phyloP scores from a whole-genome alignment of 2,888 invertebrate species.

The Dascillus cervinus region DNA sequence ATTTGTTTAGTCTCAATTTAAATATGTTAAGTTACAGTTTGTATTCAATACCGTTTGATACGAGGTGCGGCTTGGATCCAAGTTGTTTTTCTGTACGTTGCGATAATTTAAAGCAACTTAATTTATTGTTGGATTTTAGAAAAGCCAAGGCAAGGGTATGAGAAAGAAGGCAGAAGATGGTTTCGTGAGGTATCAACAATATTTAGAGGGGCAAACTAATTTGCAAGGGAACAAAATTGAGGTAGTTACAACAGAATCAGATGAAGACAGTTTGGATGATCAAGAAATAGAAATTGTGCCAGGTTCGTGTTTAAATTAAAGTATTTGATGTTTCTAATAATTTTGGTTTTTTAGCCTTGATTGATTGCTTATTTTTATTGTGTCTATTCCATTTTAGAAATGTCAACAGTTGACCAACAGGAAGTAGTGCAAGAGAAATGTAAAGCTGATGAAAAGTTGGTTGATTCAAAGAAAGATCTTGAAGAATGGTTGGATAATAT shows the following conservation, averaged over 20 bases:
- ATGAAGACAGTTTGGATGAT: not conserved
- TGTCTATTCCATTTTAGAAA: too few relatives aligned
- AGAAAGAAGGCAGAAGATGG: conserved; percentile 6
- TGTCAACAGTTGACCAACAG: too few relatives aligned
- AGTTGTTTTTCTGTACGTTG: conserved; percentile 16
- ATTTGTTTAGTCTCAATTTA: conserved; percentile 18
- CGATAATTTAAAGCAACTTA: not conserved
- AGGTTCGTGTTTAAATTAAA: not conserved
- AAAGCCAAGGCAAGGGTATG: conserved; percentile 8
- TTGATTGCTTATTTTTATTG: too few relatives aligned
- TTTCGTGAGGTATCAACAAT: not conserved
- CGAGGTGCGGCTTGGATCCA: conserved; percentile 14
- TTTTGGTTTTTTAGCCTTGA: too few relatives aligned
- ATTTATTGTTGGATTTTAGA: conserved; percentile 5
- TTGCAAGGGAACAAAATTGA: conserved; percentile 2
- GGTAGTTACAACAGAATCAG: not conserved
- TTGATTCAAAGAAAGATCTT: too few relatives aligned
- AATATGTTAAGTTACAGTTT: conserved; percentile 14
- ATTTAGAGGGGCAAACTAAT: conserved; percentile 3
- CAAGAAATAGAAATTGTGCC: not conserved
- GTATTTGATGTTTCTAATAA: not conserved
- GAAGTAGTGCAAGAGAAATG: too few relatives aligned
- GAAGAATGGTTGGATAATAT: conserved; percentile 29
- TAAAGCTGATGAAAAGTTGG: conserved; percentile 10
- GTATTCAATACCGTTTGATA: conserved; percentile 16